Evolutionary conservation across 2,797 vertebrate species (phyloP).

Genomic region (Crypturellus tataupa): DNA sequence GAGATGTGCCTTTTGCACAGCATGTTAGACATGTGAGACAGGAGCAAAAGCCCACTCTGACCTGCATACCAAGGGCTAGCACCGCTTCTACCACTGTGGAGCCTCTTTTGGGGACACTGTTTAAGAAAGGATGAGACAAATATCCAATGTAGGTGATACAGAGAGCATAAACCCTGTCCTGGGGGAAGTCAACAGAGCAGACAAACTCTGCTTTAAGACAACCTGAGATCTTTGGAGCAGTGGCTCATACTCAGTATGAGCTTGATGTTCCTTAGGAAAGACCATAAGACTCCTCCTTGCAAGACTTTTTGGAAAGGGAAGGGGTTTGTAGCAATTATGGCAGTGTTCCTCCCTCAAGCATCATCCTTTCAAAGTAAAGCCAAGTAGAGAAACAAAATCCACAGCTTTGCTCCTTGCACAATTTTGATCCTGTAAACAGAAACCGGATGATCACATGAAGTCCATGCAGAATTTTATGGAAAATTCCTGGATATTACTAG

Average conservation of each 20-base stretch:
- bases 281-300: background rate
- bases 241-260: background rate
- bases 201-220: background rate
- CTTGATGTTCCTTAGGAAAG: background rate
- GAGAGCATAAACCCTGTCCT: background rate
- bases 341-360: background rate
- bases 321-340: background rate
- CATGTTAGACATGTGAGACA: background rate
- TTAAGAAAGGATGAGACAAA: background rate
- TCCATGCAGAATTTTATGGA: background rate
- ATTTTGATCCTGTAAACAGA: too few species aligned
- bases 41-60: background rate
- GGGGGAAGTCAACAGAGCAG: rapidly evolving
- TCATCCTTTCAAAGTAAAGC: background rate
- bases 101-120: rapidly evolving
- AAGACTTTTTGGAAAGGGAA: background rate
- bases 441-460: too few species aligned
- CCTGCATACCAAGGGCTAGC: rapidly evolving
- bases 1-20: background rate
- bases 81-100: background rate
- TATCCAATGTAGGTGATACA: background rate
- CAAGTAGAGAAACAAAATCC: background rate
- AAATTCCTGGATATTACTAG: background rate
- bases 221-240: background rate
- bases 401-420: background rate